A percentile compares a stretch with the other conserved stretches of the same genome.
Evolutionary conservation across 2,113 vertebrate genomes (phyloP).

Genomic region (Jaculus jaculus): DNA sequence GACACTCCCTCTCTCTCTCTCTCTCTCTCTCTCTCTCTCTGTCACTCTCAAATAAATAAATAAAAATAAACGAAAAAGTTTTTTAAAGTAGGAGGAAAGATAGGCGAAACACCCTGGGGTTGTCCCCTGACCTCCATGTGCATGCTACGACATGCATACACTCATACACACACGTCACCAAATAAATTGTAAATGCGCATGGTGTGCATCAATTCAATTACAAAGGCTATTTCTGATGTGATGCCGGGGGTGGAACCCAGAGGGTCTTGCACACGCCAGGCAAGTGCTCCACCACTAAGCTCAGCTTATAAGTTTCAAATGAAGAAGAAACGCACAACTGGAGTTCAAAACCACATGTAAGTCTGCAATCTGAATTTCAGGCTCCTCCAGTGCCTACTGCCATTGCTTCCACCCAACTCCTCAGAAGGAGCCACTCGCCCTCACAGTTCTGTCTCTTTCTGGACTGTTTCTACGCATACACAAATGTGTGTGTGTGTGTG

Average conservation of each 20-base stretch:
- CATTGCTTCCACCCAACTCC: accelerated
- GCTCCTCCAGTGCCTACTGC: accelerated
- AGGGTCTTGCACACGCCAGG: background rate
- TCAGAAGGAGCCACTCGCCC: background rate
- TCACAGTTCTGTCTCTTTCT: background rate
- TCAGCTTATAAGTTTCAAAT: background rate
- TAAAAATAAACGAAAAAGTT: no score
- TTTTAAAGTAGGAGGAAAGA: no score
- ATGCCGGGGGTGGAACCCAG: background rate
- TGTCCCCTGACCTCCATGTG: no score
- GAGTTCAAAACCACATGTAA: background rate
- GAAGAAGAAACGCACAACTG: background rate
- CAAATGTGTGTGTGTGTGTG: background rate
- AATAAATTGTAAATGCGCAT: no score
- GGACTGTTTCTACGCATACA: background rate
- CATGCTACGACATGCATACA: no score
- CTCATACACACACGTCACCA: no score
- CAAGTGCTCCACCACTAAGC: background rate
- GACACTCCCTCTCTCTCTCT: no score
- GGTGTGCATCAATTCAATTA: background rate
- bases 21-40: no score
- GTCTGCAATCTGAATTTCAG: no score
- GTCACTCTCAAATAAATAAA: no score
- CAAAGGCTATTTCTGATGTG: background rate
- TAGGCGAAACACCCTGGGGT: no score